Evolutionary conservation across 2,113 vertebrate genomes (phyloP).

Genomic region (Neolamprologus devosi): DNA sequence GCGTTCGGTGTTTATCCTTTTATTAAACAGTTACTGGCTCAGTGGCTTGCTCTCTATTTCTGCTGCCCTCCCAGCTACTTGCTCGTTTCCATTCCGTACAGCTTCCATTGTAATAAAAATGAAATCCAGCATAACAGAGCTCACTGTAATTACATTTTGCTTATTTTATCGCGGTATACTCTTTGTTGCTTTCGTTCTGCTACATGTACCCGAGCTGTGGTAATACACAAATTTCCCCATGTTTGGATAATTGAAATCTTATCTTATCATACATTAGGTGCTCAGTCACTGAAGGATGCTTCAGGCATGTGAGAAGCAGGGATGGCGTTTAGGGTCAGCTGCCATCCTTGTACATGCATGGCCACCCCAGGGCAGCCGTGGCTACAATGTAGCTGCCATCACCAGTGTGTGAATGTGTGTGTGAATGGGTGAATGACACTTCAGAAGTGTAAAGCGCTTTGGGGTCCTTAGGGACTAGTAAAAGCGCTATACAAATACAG

Average conservation of each 20-base stretch:
- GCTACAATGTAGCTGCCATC: not conserved
- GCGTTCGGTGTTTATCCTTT: not conserved
- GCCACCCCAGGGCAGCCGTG: rapidly evolving
- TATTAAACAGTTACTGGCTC: not conserved
- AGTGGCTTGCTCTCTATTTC: not conserved
- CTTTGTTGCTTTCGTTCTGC: not conserved
- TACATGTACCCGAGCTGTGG: not conserved
- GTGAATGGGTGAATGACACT: not conserved
- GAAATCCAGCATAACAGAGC: not conserved
- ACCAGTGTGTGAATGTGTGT: not conserved
- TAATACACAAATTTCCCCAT: not conserved
- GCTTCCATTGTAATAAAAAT: not conserved
- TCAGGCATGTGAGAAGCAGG: not conserved
- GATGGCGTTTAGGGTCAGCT: not conserved
- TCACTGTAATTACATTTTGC: not conserved
- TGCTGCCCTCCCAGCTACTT: not conserved
- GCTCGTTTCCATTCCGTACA: rapidly evolving
- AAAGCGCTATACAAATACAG: not conserved
- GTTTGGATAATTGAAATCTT: not conserved
- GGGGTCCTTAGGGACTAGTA: not conserved
- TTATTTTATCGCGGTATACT: not conserved
- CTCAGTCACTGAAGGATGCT: not conserved
- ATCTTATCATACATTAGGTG: not conserved
- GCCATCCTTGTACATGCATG: not conserved
- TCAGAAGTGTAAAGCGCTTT: not conserved